Evolutionary conservation across 1,140 invertebrate species (phyloP), one percentile per base, ranked within the genome.

Genomic region (Conus betulinus): DNA sequence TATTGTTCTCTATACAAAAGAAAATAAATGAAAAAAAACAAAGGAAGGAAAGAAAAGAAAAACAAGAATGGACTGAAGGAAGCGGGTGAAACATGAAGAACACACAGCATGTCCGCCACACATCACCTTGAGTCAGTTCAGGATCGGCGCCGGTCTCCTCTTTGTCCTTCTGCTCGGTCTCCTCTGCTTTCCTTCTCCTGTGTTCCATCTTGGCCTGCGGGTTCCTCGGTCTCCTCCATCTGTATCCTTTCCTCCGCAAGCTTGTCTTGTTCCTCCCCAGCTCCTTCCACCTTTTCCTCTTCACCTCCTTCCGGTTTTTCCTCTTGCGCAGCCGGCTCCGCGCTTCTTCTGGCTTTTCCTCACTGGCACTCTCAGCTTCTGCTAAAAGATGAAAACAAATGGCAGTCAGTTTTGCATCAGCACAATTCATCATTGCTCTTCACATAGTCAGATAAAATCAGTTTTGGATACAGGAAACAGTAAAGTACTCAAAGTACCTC

Each of bases 301-400:
- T 85, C 63, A 78, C 89, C 67, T 88, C 85, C 78, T 91, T 90
- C 84, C n/a, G 55, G 6, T 8, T 81, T 52, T 51, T 81, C 78
- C 51, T 83, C 67, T 23, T 71, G 67, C 1, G 67, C 67, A n/a
- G 67, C 74, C 11, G 57, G 57, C 57, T 87, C 74, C 81, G 71
- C 81, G 17, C 52, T 88, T 87, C 71, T 87, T 78, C 71, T 52
- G 3, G 27, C 8, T 78, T 51, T 51, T 88, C 60, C 52, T 86
- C 25, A 17, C 25, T 76, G 23, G 13, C 60, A 15, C 20, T 39
- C 25, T 87, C 67, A 5, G 63, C 63, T 13, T 74, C 11, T 17
- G 39, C 51, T 79, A 3, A 39, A 39, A 39, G 39, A 39, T 39
- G 39, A 39, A 3, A 39, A 39, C 39, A 39, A 39, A 39, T 39